These are phyloP conservation scores for Neopelma chrysocephalum DNA, from an alignment of 2,797 vertebrate genomes.

Conservation along the genomic window DNA sequence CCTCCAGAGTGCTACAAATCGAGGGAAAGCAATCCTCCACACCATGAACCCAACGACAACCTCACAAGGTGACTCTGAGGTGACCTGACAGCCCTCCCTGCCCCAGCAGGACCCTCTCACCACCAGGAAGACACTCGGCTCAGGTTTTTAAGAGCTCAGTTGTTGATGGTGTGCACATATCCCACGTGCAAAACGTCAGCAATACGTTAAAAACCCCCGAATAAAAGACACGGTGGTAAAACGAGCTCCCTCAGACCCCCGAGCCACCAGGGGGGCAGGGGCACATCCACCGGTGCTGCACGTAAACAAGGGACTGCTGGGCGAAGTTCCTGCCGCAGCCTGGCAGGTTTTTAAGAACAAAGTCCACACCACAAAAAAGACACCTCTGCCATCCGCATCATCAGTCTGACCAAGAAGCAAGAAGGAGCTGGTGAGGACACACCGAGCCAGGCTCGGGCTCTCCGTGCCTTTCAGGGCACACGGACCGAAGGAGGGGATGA, in stretches of 20 bases:
- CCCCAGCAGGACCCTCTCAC: background rate
- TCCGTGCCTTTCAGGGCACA: background rate
- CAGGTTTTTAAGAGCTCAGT: background rate
- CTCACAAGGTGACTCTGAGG: background rate
- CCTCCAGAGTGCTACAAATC: background rate
- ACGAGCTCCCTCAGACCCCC: background rate
- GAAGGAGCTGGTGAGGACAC: background rate
- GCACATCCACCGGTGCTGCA: accelerated
- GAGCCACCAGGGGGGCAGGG: accelerated
- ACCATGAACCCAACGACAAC: background rate
- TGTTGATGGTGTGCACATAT: accelerated
- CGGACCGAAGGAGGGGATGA: background rate
- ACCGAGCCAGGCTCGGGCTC: background rate
- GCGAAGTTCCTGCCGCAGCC: background rate
- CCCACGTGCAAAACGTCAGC: accelerated
- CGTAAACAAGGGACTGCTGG: accelerated
- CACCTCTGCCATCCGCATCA: background rate
- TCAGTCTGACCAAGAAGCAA: background rate
- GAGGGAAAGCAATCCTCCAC: background rate
- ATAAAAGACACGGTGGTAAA: accelerated
- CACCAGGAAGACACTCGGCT: background rate
- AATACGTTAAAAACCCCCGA: background rate
- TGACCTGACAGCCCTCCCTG: background rate
- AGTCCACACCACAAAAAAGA: background rate
- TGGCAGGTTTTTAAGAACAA: too few species aligned